Percentiles rank a stretch among this genome's conserved stretches.
Conservation (phyloP, 2,113 vertebrate genomes). For the Archilochus colubris region DNA sequence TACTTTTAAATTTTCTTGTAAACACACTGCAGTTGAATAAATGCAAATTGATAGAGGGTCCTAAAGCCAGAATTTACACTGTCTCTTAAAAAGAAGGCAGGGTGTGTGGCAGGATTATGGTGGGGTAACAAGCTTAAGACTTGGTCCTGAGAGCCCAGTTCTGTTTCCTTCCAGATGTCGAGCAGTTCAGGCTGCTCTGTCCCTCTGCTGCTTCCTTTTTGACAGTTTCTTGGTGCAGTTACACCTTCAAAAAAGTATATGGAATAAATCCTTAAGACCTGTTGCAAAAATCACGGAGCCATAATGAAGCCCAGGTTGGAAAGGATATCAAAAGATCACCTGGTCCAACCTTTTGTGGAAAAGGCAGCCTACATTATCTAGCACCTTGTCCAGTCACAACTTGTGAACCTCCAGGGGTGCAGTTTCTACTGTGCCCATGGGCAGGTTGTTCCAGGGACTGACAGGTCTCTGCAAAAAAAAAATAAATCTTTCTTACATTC, state of each 20-base stretch:
- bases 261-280: neutral
- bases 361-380: neutral
- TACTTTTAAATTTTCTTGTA: neutral
- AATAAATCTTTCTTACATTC: neutral
- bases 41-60: neutral
- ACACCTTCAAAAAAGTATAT: neutral
- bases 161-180: neutral
- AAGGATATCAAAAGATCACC: neutral
- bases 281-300: neutral
- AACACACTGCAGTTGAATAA: neutral
- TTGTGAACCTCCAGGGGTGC: neutral
- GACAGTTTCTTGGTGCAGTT: neutral
- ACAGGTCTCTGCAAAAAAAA: neutral
- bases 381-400: neutral
- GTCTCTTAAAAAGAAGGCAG: no score
- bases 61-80: neutral
- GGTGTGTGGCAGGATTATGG: neutral
- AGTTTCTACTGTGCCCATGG: neutral
- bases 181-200: neutral
- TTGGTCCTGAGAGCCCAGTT: neutral
- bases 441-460: neutral
- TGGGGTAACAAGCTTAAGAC: neutral
- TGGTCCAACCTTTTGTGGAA: neutral
- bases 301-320: neutral
- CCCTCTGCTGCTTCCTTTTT: neutral